These are phyloP conservation scores for Ceratosolen solmsi DNA, from an alignment of 1,140 invertebrate genomes.

Conservation along the genomic window DNA sequence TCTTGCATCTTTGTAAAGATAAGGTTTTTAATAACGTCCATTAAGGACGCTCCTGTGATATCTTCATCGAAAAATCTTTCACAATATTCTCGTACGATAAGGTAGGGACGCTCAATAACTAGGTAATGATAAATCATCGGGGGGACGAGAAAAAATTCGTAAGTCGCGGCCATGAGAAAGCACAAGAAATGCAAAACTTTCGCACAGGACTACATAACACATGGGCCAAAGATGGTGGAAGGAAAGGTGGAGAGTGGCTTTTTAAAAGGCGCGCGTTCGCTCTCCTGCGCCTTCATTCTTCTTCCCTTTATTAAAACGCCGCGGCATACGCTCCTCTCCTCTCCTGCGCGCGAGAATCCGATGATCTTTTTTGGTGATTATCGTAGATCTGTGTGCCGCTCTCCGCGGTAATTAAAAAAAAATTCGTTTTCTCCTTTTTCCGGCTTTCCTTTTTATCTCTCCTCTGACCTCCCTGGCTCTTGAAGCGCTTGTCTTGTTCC, in stretches of 20 bases:
- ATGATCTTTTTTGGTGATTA: conserved; percentile 47
- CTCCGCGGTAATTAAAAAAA: conserved; percentile 43
- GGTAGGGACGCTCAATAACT: conserved; percentile 5
- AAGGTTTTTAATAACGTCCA: background rate
- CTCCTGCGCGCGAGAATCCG: conserved; percentile 26
- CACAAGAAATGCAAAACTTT: conserved; percentile 24
- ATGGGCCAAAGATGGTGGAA: background rate
- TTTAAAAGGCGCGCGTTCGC: conserved; percentile 22
- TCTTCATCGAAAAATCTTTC: conserved; percentile 18
- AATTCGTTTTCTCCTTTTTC: background rate
- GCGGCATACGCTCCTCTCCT: conserved; percentile 29
- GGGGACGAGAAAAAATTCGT: background rate
- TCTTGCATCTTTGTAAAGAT: background rate
- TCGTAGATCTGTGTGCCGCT: conserved; percentile 29
- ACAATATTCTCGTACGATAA: background rate
- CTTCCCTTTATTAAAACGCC: conserved; percentile 37
- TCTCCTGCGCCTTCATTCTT: conserved; percentile 7
- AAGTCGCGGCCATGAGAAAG: background rate
- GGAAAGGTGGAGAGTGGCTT: background rate
- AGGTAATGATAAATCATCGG: conserved; percentile 9
- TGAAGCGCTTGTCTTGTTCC: background rate
- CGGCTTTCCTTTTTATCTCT: background rate
- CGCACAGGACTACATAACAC: background rate
- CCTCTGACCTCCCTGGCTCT: background rate
- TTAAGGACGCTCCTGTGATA: background rate